Conservation (phyloP, 1,140 invertebrate genomes). For the Elymnias hypermnestra region DNA sequence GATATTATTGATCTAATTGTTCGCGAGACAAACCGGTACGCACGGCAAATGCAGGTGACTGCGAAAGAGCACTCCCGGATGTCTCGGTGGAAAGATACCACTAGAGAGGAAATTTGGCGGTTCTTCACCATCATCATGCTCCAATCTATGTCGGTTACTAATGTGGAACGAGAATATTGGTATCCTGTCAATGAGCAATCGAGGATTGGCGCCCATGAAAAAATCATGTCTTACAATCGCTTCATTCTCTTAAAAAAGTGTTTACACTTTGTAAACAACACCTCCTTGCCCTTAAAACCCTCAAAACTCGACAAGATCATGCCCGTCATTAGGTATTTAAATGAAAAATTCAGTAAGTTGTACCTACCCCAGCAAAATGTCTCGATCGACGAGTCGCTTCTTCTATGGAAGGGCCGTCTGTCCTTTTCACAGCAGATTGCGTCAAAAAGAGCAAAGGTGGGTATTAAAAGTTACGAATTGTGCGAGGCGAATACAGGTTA, state of each 20-base stretch:
- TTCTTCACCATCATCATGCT: conserved; percentile 2
- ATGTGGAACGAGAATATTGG: conserved; percentile 15
- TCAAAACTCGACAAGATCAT: conserved; percentile 15
- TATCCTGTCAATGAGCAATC: conserved; percentile 1
- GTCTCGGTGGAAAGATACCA: background rate
- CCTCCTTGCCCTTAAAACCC: conserved; percentile 7
- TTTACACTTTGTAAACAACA: conserved; percentile 3
- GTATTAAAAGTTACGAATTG: conserved; percentile 23
- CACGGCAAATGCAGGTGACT: background rate
- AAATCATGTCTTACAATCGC: conserved; percentile 13
- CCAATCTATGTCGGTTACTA: conserved; percentile 7
- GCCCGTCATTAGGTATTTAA: conserved; percentile 10
- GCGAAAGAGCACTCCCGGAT: background rate
- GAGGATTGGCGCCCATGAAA: conserved; percentile 3
- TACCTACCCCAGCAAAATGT: conserved; percentile 7
- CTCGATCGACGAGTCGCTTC: conserved; percentile 13
- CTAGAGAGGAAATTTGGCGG: background rate
- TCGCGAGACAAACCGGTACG: conserved; percentile 12
- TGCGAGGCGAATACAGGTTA: conserved; percentile 23
- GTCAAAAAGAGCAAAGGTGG: conserved; percentile 15
- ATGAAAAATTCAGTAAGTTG: conserved; percentile 16
- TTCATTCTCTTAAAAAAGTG: conserved; percentile 8
- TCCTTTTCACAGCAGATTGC: conserved; percentile 15
- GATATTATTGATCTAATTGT: conserved; percentile 12
- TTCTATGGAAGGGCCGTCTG: conserved; percentile 24